Evolutionary conservation across 2,113 vertebrate species (phyloP), one percentile per base, ranked within the genome.

Genomic region (Entosphenus tridentatus): DNA sequence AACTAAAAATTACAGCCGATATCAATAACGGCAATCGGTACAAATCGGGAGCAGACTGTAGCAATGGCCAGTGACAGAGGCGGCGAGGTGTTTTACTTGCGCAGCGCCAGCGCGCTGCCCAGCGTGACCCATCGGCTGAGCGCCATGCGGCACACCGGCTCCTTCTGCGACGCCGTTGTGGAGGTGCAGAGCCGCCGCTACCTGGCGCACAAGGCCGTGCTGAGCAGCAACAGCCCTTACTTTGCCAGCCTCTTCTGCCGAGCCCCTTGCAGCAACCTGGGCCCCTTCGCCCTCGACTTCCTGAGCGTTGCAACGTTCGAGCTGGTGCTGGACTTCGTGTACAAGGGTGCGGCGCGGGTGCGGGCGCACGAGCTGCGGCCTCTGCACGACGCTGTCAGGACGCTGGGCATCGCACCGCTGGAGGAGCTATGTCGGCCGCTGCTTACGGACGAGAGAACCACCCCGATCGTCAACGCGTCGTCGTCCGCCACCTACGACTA

Each of bases 151-250:
- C n/a, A 16, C 62, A 65, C 62, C n/a, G 62, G 62, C 21, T 65
- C 62, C 62, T 65, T 65, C 62, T 65, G 62, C 21, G 62, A 65
- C 62, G 62, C 21, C n/a, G 62, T 65, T 21, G 62, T 65, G n/a
- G 62, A 65, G 62, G 62, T 65, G 62, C 62, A 65, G 62, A 65
- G 62, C 62, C 62, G 62, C 11, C 62, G 62, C 21, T 65, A 65
- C 21, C 21, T 65, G 62, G 62, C 62, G 10, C 62, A 65, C 62
- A 65, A 65, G 21, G 62, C 62, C 62, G 62, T 65, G 62, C 62
- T 65, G 62, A 65, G 62, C 62, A 65, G 62, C 62, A 65, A n/a
- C 62, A 16, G 62, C 62, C 62, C n/a, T 21, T 65, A 65, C 62
- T 65, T 65, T 11, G n/a, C n/a, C 62, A 16, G n/a, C n/a, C 62